Percentiles rank a stretch among this genome's conserved stretches.
These are phyloP conservation scores for Petrolisthes manimaculis DNA, from an alignment of 2,888 invertebrate genomes.

Conservation along the genomic window DNA sequence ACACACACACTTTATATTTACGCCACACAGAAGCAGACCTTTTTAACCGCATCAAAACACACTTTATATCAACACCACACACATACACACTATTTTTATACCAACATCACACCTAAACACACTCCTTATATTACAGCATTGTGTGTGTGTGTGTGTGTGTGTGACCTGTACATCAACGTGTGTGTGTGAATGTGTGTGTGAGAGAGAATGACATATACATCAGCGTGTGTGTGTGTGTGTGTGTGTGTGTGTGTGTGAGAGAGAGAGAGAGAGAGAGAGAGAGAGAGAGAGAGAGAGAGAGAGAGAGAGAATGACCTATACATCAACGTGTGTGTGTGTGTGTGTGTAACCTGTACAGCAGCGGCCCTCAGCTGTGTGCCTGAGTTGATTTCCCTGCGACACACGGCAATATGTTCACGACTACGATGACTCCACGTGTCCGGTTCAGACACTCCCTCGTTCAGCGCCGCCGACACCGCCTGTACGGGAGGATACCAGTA, in stretches of 20 bases:
- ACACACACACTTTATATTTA: background rate
- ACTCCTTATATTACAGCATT: background rate
- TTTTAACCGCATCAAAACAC: no score
- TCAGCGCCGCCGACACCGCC: constrained; percentile 54
- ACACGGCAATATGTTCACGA: constrained; percentile 30
- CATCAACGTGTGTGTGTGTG: background rate
- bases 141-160: no score
- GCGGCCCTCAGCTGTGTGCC: constrained; percentile 52
- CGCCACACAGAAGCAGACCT: no score
- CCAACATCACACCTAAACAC: background rate
- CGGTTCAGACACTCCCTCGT: constrained; percentile 51
- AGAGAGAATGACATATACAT: background rate
- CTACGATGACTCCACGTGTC: constrained; percentile 45
- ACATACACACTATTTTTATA: background rate
- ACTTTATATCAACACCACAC: no score
- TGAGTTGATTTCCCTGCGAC: constrained; percentile 42
- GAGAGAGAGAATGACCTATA: no score
- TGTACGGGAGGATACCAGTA: background rate
- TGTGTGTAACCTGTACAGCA: constrained; percentile 42
- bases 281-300: no score
- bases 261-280: no score
- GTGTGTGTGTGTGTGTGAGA: background rate
- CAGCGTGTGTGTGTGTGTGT: background rate
- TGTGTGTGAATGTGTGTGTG: no score
- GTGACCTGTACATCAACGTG: no score